Percentiles rank a stretch among this genome's conserved stretches.
Evolutionary conservation across 2,888 invertebrate species (phyloP).

Genomic region (Caradrina kadenii): DNA sequence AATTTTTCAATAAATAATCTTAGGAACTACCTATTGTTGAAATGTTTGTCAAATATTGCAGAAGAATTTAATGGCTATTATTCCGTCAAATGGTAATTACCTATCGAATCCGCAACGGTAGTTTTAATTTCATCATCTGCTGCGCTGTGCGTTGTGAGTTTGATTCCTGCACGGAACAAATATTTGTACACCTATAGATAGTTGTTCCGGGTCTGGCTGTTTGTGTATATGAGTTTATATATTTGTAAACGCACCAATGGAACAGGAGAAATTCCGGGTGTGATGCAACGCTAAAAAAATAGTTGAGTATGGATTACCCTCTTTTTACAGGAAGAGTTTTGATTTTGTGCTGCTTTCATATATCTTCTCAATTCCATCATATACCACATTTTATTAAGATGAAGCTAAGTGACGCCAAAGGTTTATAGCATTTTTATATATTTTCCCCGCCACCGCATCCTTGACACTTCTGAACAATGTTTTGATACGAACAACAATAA

Average conservation of each 20-base stretch:
- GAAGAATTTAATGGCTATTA: not conserved
- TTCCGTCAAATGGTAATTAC: not conserved
- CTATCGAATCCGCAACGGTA: not conserved
- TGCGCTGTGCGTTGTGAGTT: no score
- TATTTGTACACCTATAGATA: no score
- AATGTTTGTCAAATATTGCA: constrained; percentile 24
- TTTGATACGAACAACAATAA: constrained; percentile 62
- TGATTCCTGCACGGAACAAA: no score
- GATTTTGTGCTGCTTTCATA: not conserved
- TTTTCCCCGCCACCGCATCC: constrained; percentile 45
- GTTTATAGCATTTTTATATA: constrained; percentile 12
- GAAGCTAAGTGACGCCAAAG: constrained; percentile 11
- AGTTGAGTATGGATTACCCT: no score
- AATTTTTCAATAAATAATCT: not conserved
- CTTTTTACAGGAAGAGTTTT: not conserved
- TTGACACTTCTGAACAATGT: constrained; percentile 63
- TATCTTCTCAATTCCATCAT: not conserved
- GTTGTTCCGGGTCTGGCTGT: no score
- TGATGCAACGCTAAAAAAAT: not conserved
- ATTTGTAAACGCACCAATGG: no score
- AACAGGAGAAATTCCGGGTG: no score
- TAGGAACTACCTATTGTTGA: constrained; percentile 10
- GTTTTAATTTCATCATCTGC: not conserved
- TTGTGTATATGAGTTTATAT: no score
- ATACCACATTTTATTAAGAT: constrained; percentile 22